Conservation (phyloP, 2,113 vertebrate species). For the Aleadryas rufinucha region DNA sequence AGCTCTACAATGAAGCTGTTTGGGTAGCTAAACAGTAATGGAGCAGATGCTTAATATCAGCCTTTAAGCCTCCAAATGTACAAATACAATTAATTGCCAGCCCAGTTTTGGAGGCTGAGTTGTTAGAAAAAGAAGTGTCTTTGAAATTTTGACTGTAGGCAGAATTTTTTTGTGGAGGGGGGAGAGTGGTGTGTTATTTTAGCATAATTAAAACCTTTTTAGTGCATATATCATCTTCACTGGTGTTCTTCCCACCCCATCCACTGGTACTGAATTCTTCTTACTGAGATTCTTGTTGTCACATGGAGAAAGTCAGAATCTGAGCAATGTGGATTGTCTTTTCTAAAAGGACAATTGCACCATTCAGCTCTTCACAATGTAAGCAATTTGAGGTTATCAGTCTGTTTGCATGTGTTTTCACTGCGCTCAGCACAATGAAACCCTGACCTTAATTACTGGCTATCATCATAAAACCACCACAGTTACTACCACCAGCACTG, state of each 20-base stretch:
- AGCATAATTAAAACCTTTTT: background rate
- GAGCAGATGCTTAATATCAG: slow-evolving; percentile 64
- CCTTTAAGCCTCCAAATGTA: slow-evolving; percentile 50
- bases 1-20: slow-evolving; percentile 26
- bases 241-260: background rate
- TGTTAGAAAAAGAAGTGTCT: background rate
- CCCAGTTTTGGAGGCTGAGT: background rate
- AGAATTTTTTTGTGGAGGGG: background rate
- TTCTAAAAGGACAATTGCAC: slow-evolving; percentile 1
- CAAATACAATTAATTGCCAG: slow-evolving; percentile 48
- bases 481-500: background rate
- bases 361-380: slow-evolving; percentile 1
- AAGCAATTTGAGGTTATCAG: slow-evolving; percentile 40
- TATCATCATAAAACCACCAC: slow-evolving; percentile 8
- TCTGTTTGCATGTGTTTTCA: slow-evolving; percentile 45
- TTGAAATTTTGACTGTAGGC: background rate
- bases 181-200: background rate
- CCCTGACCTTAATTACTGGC: slow-evolving; percentile 43
- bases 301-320: background rate
- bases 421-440: slow-evolving; percentile 28
- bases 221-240: background rate
- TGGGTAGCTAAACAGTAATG: slow-evolving; percentile 30
- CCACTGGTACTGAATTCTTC: background rate
- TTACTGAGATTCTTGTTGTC: background rate
- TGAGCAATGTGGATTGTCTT: background rate